These are phyloP conservation scores for Conger conger DNA, from an alignment of 2,113 vertebrate genomes.

Conservation along the genomic window DNA sequence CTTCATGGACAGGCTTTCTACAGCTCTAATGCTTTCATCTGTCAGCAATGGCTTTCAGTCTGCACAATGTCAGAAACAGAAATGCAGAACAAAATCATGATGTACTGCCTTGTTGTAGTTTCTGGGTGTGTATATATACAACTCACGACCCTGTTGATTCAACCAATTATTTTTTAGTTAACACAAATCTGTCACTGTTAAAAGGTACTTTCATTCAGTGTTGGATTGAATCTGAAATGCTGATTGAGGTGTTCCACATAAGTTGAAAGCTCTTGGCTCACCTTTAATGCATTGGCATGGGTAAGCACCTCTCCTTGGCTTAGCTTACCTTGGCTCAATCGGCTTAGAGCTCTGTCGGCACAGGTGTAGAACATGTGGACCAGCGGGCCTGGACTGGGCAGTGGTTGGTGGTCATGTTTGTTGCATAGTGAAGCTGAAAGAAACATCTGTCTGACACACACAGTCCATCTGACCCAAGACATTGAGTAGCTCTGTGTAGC, in stretches of 20 bases:
- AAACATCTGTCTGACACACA: conserved; percentile 14
- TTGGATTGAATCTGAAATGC: background rate
- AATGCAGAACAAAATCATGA: background rate
- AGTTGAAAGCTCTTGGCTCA: background rate
- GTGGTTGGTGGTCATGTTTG: no score
- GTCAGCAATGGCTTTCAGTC: background rate
- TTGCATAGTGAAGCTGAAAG: background rate
- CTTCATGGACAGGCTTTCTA: background rate
- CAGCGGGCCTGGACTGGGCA: background rate
- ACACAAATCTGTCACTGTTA: background rate
- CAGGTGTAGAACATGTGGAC: background rate
- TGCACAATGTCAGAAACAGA: background rate
- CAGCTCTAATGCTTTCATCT: background rate
- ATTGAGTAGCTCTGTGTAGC: background rate
- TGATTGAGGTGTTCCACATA: background rate
- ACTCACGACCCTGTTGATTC: background rate
- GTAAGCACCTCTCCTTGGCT: background rate
- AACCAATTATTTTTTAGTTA: background rate
- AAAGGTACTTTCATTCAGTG: background rate
- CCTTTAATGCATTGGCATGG: background rate
- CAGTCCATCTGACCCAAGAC: background rate
- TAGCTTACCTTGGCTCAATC: background rate
- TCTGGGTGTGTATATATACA: background rate
- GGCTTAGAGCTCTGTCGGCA: background rate
- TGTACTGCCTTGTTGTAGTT: background rate